Evolutionary conservation across 2,888 invertebrate genomes (phyloP).

Genomic region (Chalcosyrphus nemorum): DNA sequence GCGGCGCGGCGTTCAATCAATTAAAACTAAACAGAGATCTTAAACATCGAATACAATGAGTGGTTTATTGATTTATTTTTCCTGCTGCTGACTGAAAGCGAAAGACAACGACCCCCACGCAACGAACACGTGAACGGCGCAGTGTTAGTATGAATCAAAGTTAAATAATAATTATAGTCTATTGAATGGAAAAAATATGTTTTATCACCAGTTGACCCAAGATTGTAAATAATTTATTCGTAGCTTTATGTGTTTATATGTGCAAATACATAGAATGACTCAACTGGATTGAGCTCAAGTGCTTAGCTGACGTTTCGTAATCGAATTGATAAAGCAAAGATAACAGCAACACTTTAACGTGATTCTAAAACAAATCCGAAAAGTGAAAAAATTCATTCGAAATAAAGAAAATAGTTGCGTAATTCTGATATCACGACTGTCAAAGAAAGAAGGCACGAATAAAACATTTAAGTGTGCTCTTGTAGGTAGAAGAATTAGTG

Average conservation of each 20-base stretch:
- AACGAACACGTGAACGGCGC: constrained; percentile 13
- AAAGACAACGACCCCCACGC: constrained; percentile 19
- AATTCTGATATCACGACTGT: too few relatives aligned
- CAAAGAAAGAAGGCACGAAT: too few relatives aligned
- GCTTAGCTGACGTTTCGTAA: background rate
- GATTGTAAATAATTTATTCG: background rate
- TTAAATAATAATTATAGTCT: constrained; percentile 10
- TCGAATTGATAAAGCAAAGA: constrained; percentile 24
- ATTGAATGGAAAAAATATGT: background rate
- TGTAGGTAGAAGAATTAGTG: too few relatives aligned
- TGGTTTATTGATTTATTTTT: constrained; percentile 10
- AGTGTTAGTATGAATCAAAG: background rate
- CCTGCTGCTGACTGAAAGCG: background rate
- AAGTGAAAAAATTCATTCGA: background rate
- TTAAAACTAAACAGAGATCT: background rate
- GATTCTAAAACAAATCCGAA: too few relatives aligned
- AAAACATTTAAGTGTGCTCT: too few relatives aligned
- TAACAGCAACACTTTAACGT: background rate
- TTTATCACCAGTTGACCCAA: background rate
- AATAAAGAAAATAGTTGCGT: background rate
- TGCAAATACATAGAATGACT: constrained; percentile 23
- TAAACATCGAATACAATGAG: background rate
- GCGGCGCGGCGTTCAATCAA: constrained; percentile 12
- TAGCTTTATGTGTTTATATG: background rate
- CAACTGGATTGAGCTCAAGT: background rate